phyloP scores from a whole-genome alignment of 2,888 invertebrate species.

The Eupithecia centaureata region DNA sequence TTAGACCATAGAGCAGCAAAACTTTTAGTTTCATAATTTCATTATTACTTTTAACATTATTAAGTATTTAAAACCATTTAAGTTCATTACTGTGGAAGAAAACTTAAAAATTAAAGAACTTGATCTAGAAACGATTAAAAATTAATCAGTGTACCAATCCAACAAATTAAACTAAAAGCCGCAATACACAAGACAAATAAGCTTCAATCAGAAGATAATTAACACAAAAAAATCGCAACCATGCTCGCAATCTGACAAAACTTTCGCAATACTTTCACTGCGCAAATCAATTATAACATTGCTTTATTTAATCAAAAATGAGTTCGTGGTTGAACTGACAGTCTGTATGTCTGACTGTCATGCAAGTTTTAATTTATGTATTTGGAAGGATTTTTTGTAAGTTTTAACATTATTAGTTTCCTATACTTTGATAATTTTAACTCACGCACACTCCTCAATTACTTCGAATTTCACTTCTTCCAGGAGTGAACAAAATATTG shows the following conservation, averaged over 20 bases:
- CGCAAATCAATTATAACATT: conserved; percentile 51
- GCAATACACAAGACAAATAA: conserved; percentile 41
- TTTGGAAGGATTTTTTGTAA: not conserved
- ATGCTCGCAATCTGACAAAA: conserved; percentile 43
- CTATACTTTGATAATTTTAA: not conserved
- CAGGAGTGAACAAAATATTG: too few relatives aligned
- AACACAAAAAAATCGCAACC: conserved; percentile 44
- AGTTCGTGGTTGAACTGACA: conserved; percentile 26
- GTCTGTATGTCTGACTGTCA: conserved; percentile 11
- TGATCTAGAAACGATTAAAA: not conserved
- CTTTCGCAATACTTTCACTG: conserved; percentile 57
- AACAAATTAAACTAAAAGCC: conserved; percentile 36
- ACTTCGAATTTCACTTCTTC: too few relatives aligned
- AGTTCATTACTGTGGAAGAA: not conserved
- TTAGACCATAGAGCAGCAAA: too few relatives aligned
- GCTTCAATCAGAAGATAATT: conserved; percentile 41
- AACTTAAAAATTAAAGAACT: not conserved
- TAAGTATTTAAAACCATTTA: too few relatives aligned
- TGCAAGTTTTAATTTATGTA: not conserved
- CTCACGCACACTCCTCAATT: too few relatives aligned
- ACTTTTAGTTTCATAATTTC: too few relatives aligned
- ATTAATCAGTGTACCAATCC: conserved; percentile 23
- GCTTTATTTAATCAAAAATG: conserved; percentile 51
- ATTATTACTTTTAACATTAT: too few relatives aligned
- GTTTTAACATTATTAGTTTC: not conserved